Evolutionary conservation across 2,888 invertebrate species (phyloP), one percentile per base, ranked within the genome.

Genomic region (Parthenolecanium corni): DNA sequence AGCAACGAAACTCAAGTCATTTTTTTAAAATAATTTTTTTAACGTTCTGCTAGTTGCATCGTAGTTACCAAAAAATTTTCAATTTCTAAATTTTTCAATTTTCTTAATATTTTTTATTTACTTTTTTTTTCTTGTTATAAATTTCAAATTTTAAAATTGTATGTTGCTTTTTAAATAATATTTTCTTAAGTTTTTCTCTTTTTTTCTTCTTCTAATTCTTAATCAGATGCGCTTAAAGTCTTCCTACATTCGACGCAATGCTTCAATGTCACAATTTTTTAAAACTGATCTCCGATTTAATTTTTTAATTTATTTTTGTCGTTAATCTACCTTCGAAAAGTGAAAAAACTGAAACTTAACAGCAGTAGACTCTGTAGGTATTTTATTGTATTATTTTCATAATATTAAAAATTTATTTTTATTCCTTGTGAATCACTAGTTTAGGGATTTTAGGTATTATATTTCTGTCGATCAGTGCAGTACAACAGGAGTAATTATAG

Each of bases 1-100:
- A 31, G 31, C 31, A 31, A 31, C 31, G 31, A 31, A 31, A 31
- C 31, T 6, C 9, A 31, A 9, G 9, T 4, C 9, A 4, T 6
- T 31, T 31, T 31, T 31, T 6, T 31, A 31, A 31, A 6, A 31
- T 31, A 6, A 9, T 31, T 31, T 31, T 31, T 31, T 31, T 6
- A 31, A 31, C 31, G 9, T 31, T 31, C 20, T 57, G 36, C 57
- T 57, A 57, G 57, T 57, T 57, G 23, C 31, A 21, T 47, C 31
- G 46, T 57, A 57, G 57, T 57, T 57, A 57, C 57, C 57, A 57
- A 47, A 57, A 53, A 42, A 25, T 51, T 54, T 31, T 42, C 12
- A 42, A 54, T 54, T 42, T 53, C 20, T 42, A 31, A 47, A 6
- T 53, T 57, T 57, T 57, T 44, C 20, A 24, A 23, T 46, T 57